Base-by-base conservation (phyloP, 2,113 vertebrate species). In the Xenus cinereus region DNA sequence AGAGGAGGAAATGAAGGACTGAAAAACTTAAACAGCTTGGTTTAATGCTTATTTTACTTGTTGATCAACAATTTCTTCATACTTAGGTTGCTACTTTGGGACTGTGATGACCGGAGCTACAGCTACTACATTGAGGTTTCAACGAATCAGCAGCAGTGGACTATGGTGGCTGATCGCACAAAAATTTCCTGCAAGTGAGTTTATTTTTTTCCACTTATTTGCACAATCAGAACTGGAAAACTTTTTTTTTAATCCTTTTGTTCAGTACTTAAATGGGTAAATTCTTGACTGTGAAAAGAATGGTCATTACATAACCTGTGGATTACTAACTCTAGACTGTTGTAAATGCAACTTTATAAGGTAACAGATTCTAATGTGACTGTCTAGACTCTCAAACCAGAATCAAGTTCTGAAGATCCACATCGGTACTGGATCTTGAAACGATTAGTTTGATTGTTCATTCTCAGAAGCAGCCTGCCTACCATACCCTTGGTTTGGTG, bases 71-170 rank as follows among this genome's bases (percentile, higher is more conserved):
- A 46, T 56, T 82, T 86, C 22, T 88, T 73, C 72, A 39, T 91
- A 30, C 45, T 13, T 95, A 99, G 99, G 97, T 98, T 99, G 84
- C 96, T 99, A 12, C 98, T 99, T 69, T 99, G 99, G 99, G 99
- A 99, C 97, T 99, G 99, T 93, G 99, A 99, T 43, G 99, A 99
- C 76, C 98, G 99, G 41, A 99, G 99, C 94, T 99, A 99, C 94
- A 99, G 99, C 80, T 99, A 99, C 94, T 99, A 99, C 71, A 97
- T 99, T 11, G 99, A 99, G 83, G 98, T 99, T 68, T 99, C 99
- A 83, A 98, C 98, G 8, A 99, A 99, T 91, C 99, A 99, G 98
- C 99, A 99, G 79, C 99, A 99, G 87, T 99, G 99, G 99, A 99
- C 98, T 9, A 99, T 98, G 98, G 99, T 99, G 87, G 98, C 99